These are phyloP conservation scores for Delia radicum DNA, from an alignment of 1,140 invertebrate species.

Conservation along the genomic window DNA sequence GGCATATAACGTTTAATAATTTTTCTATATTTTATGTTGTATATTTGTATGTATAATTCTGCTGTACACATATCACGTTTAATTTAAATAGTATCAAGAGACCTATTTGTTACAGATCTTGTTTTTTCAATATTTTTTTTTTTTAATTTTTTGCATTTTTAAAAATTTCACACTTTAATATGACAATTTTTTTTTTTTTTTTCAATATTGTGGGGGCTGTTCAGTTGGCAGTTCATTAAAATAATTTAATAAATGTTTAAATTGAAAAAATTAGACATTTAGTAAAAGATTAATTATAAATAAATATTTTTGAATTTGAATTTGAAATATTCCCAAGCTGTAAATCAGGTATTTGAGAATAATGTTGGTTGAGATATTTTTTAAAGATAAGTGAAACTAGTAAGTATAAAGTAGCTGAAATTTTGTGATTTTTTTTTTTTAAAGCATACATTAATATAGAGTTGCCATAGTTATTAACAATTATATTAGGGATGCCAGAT, in stretches of 20 bases:
- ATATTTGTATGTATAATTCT: not conserved
- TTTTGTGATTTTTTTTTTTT: not conserved
- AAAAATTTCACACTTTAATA: constrained; percentile 17
- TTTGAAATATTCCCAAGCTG: not conserved
- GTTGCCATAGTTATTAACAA: no score
- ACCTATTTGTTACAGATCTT: constrained; percentile 14
- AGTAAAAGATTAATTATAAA: not conserved
- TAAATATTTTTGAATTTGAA: not conserved
- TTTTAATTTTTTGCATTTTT: not conserved
- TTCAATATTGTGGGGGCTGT: not conserved
- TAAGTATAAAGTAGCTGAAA: not conserved
- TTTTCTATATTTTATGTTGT: not conserved
- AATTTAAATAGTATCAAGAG: constrained; percentile 21
- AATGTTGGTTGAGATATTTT: no score
- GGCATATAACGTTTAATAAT: no score
- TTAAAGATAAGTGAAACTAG: not conserved
- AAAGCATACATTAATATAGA: no score
- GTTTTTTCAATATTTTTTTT: not conserved
- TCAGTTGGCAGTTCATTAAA: constrained; percentile 15
- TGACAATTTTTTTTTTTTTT: not conserved
- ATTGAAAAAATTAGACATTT: not conserved
- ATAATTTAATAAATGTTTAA: constrained; percentile 23
- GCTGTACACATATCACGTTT: not conserved
- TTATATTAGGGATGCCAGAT: no score
- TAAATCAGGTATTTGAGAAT: not conserved